A percentile compares a stretch with the other conserved stretches of the same genome.
phyloP scores from a whole-genome alignment of 2,797 vertebrate species.

The Sebastiscus tertius region DNA sequence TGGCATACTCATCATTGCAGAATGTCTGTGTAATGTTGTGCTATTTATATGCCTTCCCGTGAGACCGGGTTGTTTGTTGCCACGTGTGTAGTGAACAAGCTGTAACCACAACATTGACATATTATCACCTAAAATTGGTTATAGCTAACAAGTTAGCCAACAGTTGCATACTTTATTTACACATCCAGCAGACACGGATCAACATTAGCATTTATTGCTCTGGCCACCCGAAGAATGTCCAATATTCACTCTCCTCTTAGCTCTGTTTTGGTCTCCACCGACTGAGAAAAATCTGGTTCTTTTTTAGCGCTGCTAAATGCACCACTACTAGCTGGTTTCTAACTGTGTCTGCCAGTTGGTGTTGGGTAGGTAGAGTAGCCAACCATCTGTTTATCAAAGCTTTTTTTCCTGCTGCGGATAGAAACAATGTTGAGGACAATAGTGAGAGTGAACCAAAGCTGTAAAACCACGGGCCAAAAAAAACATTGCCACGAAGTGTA shows the following conservation, averaged over 20 bases:
- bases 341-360: not conserved
- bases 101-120: not conserved
- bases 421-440: not conserved
- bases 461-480: not conserved
- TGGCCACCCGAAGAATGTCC: not conserved
- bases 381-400: not conserved
- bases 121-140: not conserved
- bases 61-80: not conserved
- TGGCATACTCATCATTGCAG: too few relatives aligned
- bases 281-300: not conserved
- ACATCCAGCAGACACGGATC: not conserved
- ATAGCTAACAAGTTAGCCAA: not conserved
- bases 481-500: not conserved
- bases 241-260: not conserved
- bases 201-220: not conserved
- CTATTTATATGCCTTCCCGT: too few relatives aligned
- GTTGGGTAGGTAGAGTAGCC: not conserved
- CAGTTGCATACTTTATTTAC: not conserved
- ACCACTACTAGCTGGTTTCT: not conserved
- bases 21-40: too few relatives aligned
- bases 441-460: not conserved
- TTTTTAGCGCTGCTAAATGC: not conserved
- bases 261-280: not conserved
- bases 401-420: not conserved
- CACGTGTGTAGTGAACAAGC: not conserved